These are phyloP conservation scores for Peromyscus nudipes DNA, from an alignment of 2,797 vertebrate genomes.

Conservation along the genomic window DNA sequence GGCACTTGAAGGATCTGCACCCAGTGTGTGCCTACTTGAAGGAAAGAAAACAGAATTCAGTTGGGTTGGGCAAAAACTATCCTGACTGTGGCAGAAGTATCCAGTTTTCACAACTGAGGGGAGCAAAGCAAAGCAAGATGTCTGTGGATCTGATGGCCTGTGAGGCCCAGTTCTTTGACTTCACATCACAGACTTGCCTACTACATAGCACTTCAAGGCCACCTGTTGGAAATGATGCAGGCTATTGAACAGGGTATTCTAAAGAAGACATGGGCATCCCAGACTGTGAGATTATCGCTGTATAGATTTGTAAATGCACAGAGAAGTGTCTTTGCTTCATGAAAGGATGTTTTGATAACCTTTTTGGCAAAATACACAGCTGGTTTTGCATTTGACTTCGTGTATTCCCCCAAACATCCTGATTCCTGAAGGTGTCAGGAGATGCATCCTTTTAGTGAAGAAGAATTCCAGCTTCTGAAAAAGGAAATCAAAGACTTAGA, in stretches of 20 bases:
- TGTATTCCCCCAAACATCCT: conserved; percentile 92
- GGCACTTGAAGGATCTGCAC: background rate
- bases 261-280: conserved; percentile 88
- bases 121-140: conserved; percentile 78
- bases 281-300: conserved; percentile 74
- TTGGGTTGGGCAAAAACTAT: background rate
- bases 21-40: background rate
- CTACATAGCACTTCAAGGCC: conserved; percentile 93
- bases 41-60: background rate
- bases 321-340: conserved; percentile 92
- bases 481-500: conserved; percentile 89
- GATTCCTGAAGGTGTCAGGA: conserved; percentile 93
- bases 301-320: conserved; percentile 91
- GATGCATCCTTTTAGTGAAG: conserved; percentile 83
- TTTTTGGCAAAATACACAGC: conserved; percentile 93
- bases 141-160: conserved; percentile 91
- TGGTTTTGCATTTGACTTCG: conserved; percentile 91
- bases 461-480: conserved; percentile 91
- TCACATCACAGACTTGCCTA: conserved; percentile 95
- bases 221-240: conserved; percentile 91
- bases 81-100: background rate
- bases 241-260: conserved; percentile 94
- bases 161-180: conserved; percentile 96
- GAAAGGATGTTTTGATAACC: conserved; percentile 90
- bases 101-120: background rate